phyloP scores from a whole-genome alignment of 2,113 vertebrate genomes.

The Cryptomyrus ogoouensis region DNA sequence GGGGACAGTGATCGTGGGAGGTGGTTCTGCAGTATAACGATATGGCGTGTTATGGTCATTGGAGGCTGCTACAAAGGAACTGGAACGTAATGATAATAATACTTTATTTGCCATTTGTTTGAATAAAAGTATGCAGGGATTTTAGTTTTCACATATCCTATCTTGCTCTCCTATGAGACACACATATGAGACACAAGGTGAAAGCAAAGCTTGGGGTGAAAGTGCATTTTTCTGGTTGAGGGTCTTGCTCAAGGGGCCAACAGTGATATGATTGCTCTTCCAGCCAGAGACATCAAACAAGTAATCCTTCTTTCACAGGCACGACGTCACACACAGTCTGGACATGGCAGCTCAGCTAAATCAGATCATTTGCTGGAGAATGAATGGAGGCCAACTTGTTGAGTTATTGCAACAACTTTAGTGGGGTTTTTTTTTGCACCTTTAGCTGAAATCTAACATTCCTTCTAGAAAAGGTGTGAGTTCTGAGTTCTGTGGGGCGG shows the following conservation, averaged over 20 bases:
- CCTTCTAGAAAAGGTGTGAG: neutral
- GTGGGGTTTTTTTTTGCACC: neutral
- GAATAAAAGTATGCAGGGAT: neutral
- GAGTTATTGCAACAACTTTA: neutral
- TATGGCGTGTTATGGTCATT: neutral
- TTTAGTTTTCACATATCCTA: neutral
- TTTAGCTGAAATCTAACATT: neutral
- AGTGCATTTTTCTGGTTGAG: neutral
- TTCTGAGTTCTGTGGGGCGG: neutral
- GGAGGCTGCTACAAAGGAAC: neutral
- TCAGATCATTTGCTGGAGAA: neutral
- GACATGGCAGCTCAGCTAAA: neutral
- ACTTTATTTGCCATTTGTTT: neutral
- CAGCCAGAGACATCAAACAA: neutral
- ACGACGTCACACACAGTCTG: neutral
- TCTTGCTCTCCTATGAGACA: neutral
- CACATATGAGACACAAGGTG: neutral
- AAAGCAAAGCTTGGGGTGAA: neutral
- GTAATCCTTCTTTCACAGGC: neutral
- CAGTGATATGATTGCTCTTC: neutral
- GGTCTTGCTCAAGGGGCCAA: neutral
- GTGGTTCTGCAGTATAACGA: conserved; percentile 72
- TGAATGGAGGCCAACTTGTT: neutral
- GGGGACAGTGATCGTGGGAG: conserved; percentile 68
- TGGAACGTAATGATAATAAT: neutral